Conservation (phyloP, 2,888 invertebrate genomes). For the Hypercompe scribonia region DNA sequence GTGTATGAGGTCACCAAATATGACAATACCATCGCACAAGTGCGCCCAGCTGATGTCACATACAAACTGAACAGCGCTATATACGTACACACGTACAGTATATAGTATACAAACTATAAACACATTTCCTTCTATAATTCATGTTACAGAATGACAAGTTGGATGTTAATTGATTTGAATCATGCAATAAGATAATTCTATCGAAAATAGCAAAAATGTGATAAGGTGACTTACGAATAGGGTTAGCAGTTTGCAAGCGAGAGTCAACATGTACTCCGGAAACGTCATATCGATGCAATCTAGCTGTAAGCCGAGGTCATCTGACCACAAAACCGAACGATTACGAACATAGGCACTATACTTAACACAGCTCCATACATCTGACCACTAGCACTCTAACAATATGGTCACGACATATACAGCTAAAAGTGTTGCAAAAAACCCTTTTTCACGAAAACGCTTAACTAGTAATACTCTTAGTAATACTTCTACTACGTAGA, state of each 20-base stretch:
- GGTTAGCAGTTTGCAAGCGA: conserved; percentile 58
- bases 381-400: conserved; percentile 54
- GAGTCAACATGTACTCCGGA: conserved; percentile 63
- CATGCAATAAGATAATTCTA: conserved; percentile 1
- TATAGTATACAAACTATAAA: conserved; percentile 4
- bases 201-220: conserved; percentile 14
- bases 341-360: conserved; percentile 39
- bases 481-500: too few relatives aligned
- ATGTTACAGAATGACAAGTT: conserved; percentile 7
- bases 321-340: conserved; percentile 56
- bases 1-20: conserved; percentile 61
- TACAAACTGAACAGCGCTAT: conserved; percentile 50
- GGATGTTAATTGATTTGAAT: conserved; percentile 4
- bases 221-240: conserved; percentile 61
- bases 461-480: conserved; percentile 36
- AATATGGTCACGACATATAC: conserved; percentile 56
- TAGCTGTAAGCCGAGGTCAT: conserved; percentile 62
- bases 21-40: conserved; percentile 63
- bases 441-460: conserved; percentile 27
- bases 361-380: conserved; percentile 42
- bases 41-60: conserved; percentile 62
- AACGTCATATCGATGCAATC: conserved; percentile 62
- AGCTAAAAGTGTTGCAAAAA: conserved; percentile 25
- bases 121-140: conserved; percentile 11
- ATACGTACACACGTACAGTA: background rate